A percentile compares a stretch with the other conserved stretches of the same genome.
Conservation (phyloP, 2,797 vertebrate species). For the Octomys mimax region DNA sequence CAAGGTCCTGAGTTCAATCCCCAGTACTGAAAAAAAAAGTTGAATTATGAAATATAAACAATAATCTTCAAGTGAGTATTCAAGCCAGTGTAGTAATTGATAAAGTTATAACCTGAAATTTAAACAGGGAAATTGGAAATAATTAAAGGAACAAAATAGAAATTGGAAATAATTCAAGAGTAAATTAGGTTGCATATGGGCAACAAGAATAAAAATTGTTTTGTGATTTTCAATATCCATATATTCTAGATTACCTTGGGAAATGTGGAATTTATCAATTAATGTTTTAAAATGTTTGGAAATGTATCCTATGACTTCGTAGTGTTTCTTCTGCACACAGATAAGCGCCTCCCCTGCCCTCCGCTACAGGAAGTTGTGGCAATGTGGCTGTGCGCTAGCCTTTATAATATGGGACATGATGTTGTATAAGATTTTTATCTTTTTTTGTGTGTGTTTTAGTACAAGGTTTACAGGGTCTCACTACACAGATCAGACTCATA, state of each 20-base stretch:
- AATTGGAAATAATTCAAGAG: neutral
- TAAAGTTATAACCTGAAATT: constrained; percentile 1
- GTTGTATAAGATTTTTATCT: neutral
- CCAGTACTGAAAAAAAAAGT: too few species aligned
- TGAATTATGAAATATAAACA: neutral
- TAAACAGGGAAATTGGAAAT: neutral
- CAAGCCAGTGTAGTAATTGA: neutral
- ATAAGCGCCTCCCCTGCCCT: neutral
- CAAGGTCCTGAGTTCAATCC: too few species aligned
- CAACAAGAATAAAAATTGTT: constrained; percentile 19
- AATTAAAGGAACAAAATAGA: neutral
- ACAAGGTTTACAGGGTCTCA: too few species aligned
- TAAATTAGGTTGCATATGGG: neutral
- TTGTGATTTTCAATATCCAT: neutral
- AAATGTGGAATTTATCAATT: neutral
- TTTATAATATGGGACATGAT: too few species aligned
- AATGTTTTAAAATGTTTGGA: neutral
- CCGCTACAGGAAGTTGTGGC: neutral
- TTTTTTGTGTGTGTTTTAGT: too few species aligned
- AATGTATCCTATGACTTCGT: neutral
- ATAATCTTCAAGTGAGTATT: neutral
- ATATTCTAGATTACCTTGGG: neutral
- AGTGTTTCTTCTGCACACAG: neutral
- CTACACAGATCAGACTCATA: too few species aligned
- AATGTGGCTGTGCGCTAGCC: neutral